These are phyloP conservation scores for Astreopora myriophthalma DNA, from an alignment of 64 coral and sea anemone species.

Conservation along the genomic window DNA sequence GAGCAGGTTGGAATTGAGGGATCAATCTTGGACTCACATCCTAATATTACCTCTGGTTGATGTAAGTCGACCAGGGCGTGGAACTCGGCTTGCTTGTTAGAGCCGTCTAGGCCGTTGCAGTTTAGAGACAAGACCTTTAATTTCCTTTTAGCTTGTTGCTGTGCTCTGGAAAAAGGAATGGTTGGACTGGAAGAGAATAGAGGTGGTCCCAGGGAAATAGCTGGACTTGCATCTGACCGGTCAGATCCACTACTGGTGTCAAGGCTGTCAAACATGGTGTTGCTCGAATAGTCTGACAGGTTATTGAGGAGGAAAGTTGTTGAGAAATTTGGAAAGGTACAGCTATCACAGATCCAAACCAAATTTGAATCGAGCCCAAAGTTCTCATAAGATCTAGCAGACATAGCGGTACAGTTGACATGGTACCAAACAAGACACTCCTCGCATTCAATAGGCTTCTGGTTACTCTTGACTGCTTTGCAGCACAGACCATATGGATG, in stretches of 20 bases:
- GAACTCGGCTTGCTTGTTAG: no score
- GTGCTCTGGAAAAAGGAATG: no score
- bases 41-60: not conserved
- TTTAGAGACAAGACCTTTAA: conserved; percentile 23
- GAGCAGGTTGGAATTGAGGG: not conserved
- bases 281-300: no score
- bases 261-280: no score
- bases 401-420: not conserved
- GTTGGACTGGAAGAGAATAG: not conserved
- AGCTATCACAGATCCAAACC: not conserved
- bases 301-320: conserved; percentile 7
- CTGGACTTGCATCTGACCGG: not conserved
- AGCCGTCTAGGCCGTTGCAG: not conserved
- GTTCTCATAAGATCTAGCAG: not conserved
- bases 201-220: not conserved
- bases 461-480: no score
- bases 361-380: not conserved
- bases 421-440: no score
- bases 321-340: conserved; percentile 7
- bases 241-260: not conserved
- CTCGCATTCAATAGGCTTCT: no score
- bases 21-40: not conserved
- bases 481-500: no score
- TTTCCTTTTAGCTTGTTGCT: not conserved
- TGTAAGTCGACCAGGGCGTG: no score